Evolutionary conservation across 2,113 vertebrate species (phyloP).

Genomic region (Capreolus pygargus): DNA sequence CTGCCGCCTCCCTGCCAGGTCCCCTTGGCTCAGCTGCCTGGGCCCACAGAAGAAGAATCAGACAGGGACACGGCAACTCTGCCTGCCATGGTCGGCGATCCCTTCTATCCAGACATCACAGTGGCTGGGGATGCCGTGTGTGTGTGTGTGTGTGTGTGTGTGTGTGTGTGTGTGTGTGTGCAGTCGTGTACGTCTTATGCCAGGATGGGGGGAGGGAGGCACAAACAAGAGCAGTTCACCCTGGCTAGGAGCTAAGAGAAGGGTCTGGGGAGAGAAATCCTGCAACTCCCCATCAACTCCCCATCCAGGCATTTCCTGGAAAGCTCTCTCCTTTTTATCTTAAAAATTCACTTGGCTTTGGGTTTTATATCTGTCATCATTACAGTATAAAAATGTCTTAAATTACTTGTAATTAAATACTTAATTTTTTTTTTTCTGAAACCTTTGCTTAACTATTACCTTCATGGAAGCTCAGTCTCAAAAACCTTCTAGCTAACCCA

Average conservation of each 20-base stretch:
- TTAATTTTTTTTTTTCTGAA: background rate
- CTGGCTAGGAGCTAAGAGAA: background rate
- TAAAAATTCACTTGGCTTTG: background rate
- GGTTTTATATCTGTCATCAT: background rate
- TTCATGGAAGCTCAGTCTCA: background rate
- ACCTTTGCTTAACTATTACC: background rate
- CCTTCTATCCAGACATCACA: background rate
- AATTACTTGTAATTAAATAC: background rate
- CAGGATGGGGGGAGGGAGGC: background rate
- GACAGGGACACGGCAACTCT: background rate
- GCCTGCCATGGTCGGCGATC: background rate
- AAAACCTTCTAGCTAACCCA: background rate
- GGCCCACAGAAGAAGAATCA: background rate
- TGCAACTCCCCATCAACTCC: background rate
- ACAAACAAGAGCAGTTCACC: background rate
- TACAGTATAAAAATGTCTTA: background rate
- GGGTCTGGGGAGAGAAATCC: background rate
- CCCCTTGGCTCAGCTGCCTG: background rate
- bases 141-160: background rate
- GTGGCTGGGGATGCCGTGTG: background rate
- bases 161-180: background rate
- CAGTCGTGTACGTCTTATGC: background rate
- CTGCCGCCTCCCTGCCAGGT: background rate
- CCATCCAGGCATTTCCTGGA: background rate
- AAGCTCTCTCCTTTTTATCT: background rate